These are phyloP conservation scores for Cyaniris semiargus DNA, from an alignment of 2,888 invertebrate species.

Conservation along the genomic window DNA sequence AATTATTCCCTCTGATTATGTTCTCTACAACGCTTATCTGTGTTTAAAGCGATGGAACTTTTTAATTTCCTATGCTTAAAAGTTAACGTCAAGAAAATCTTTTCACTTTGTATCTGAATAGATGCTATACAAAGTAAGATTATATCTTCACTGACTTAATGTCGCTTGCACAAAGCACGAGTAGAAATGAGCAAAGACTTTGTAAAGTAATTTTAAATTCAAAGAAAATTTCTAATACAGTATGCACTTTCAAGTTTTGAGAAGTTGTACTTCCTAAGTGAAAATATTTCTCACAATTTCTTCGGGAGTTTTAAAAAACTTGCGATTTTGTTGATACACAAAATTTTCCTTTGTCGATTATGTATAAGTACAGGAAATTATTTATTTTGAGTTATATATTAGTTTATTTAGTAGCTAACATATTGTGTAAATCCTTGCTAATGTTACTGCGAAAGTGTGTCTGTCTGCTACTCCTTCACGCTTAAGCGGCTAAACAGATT, in stretches of 20 bases:
- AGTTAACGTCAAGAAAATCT: not conserved
- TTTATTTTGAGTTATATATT: not conserved
- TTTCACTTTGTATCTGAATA: not conserved
- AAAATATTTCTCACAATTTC: slow-evolving; percentile 25
- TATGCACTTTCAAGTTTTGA: slow-evolving; percentile 28
- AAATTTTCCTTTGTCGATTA: slow-evolving; percentile 18
- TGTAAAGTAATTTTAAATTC: slow-evolving; percentile 24
- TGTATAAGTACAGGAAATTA: not conserved
- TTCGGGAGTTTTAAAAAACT: not conserved
- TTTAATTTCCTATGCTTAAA: not conserved
- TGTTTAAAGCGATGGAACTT: not conserved
- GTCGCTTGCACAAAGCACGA: slow-evolving; percentile 15
- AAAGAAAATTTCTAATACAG: slow-evolving; percentile 29
- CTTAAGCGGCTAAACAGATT: too few relatives aligned
- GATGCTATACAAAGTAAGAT: slow-evolving; percentile 20
- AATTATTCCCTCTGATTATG: not conserved
- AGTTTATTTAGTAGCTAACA: not conserved
- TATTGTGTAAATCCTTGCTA: not conserved
- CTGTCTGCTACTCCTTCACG: not conserved
- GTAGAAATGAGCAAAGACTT: slow-evolving; percentile 22
- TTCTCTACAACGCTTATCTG: not conserved
- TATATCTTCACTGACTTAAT: slow-evolving; percentile 7
- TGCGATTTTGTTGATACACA: slow-evolving; percentile 5
- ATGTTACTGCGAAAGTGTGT: not conserved
- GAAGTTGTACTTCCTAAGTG: slow-evolving; percentile 9